Percentiles rank a stretch among this genome's conserved stretches.
These are phyloP conservation scores for Oryctes rhinoceros DNA, from an alignment of 1,140 invertebrate species.

Conservation along the genomic window DNA sequence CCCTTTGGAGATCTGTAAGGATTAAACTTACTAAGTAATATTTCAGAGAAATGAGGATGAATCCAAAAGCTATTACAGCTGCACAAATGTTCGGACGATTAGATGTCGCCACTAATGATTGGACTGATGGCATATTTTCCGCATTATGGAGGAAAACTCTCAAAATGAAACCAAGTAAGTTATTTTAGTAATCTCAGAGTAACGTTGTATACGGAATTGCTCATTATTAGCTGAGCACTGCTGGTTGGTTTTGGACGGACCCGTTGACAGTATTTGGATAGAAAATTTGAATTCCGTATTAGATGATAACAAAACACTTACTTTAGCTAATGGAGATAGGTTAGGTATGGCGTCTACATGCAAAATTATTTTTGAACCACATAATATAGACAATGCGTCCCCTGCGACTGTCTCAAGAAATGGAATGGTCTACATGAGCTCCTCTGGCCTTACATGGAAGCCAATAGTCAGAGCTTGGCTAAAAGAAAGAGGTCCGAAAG, in stretches of 20 bases:
- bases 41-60: slow-evolving; percentile 94
- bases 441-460: slow-evolving; percentile 90
- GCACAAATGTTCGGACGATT: slow-evolving; percentile 97
- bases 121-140: slow-evolving; percentile 98
- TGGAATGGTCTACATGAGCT: slow-evolving; percentile 98
- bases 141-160: slow-evolving; percentile 94
- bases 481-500: slow-evolving; percentile 74
- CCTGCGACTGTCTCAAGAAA: slow-evolving; percentile 95
- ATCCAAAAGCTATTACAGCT: slow-evolving; percentile 96
- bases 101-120: slow-evolving; percentile 97
- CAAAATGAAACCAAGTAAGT: slow-evolving; percentile 80
- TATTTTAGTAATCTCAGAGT: background rate
- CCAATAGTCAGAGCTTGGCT: slow-evolving; percentile 86
- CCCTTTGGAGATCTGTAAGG: background rate
- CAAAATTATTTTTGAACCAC: slow-evolving; percentile 96
- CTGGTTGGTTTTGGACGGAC: slow-evolving; percentile 94
- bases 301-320: slow-evolving; percentile 94
- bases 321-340: slow-evolving; percentile 92
- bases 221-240: slow-evolving; percentile 72
- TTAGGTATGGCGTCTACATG: slow-evolving; percentile 90
- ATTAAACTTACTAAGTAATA: slow-evolving; percentile 6
- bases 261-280: slow-evolving; percentile 97
- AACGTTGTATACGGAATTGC: slow-evolving; percentile 40
- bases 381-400: slow-evolving; percentile 96
- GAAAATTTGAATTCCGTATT: slow-evolving; percentile 96